Conservation (phyloP, 2,113 vertebrate species). For the Chrysochloris asiatica region DNA sequence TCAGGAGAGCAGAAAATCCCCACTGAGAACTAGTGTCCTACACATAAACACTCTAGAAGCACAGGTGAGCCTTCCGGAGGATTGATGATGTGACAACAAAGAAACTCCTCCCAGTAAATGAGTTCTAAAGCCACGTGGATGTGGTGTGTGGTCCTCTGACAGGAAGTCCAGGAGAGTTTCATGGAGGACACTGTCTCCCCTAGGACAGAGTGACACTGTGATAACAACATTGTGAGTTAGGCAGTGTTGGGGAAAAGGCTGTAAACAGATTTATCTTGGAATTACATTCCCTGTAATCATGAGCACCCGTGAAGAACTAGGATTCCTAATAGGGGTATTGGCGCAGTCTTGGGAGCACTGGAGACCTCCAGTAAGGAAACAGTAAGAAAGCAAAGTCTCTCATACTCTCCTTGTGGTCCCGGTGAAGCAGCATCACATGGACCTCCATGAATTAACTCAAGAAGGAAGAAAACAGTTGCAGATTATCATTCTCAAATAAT, state of each 20-base stretch:
- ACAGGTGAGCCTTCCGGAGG: no score
- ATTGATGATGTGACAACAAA: no score
- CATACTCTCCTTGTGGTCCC: background rate
- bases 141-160: no score
- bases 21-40: no score
- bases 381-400: background rate
- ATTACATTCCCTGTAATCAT: no score
- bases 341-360: background rate
- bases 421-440: accelerated
- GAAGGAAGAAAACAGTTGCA: no score
- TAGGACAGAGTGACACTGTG: background rate
- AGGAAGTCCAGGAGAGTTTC: background rate
- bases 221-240: background rate
- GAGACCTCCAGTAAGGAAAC: no score
- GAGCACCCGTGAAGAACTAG: background rate
- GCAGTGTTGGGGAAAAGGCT: background rate
- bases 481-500: background rate
- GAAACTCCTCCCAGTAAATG: no score
- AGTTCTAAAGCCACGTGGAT: no score
- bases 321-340: background rate
- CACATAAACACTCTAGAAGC: no score
- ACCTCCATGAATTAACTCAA: background rate
- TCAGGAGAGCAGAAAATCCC: background rate
- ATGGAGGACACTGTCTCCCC: background rate
- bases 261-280: background rate